A percentile compares a stretch with the other conserved stretches of the same genome.
Conservation (phyloP, 2,797 vertebrate species). For the Peromyscus nudipes region DNA sequence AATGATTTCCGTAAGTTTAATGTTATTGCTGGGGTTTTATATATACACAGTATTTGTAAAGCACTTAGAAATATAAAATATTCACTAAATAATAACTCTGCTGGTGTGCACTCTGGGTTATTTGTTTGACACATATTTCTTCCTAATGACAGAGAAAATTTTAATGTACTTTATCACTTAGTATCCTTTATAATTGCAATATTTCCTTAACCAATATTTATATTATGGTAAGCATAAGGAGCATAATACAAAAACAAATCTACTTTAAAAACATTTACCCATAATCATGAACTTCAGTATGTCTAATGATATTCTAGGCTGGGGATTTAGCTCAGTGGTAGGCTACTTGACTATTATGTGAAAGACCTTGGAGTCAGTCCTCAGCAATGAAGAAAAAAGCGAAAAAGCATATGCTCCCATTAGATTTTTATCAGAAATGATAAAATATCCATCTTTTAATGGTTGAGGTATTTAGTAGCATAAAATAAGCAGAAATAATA, state of each 20-base stretch:
- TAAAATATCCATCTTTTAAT: not conserved
- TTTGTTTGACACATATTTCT: not conserved
- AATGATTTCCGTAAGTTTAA: not conserved
- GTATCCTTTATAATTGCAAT: conserved; percentile 4
- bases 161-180: not conserved
- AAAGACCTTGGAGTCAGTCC: not conserved
- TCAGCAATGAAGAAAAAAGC: not conserved
- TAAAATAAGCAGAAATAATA: not conserved
- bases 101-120: not conserved
- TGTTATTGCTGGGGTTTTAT: not conserved
- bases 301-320: not conserved
- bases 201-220: not conserved
- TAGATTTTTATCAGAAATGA: not conserved
- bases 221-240: not conserved
- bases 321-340: not conserved
- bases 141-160: not conserved
- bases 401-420: not conserved
- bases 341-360: not conserved
- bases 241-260: not conserved
- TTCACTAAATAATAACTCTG: conserved; percentile 6
- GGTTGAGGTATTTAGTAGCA: not conserved
- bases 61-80: not conserved
- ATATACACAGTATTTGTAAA: conserved; percentile 15
- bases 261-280: not conserved
- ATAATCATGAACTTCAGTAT: not conserved